These are phyloP conservation scores for Andrena dorsata DNA, from an alignment of 2,888 invertebrate species.

Conservation along the genomic window DNA sequence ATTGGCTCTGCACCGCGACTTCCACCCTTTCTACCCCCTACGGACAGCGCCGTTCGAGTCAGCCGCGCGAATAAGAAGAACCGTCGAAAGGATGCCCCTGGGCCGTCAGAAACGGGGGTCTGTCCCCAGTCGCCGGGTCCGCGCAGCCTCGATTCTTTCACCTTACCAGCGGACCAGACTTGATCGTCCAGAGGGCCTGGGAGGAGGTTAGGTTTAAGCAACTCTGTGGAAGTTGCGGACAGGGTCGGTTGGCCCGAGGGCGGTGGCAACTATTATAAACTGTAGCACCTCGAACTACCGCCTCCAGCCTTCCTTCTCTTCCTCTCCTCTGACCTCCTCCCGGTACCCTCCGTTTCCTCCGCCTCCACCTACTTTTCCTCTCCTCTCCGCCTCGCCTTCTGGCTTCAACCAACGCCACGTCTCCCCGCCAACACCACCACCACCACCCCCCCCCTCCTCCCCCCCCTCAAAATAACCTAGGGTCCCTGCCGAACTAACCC, in stretches of 20 bases:
- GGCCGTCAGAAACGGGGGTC: neutral
- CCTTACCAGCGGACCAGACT: conserved; percentile 71
- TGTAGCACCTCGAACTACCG: conserved; percentile 85
- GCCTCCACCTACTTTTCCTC: conserved; percentile 61
- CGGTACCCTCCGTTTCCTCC: conserved; percentile 66
- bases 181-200: conserved; percentile 70
- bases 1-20: conserved; percentile 63
- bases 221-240: conserved; percentile 84
- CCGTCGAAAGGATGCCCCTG: no score
- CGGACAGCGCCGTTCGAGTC: neutral
- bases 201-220: conserved; percentile 84
- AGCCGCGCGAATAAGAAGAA: neutral
- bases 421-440: conserved; percentile 71
- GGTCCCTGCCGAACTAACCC: conserved; percentile 82
- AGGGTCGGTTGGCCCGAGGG: conserved; percentile 82
- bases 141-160: conserved; percentile 64
- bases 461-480: conserved; percentile 79
- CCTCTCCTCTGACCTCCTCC: conserved; percentile 70
- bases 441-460: conserved; percentile 47
- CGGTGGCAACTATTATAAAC: conserved; percentile 85
- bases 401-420: conserved; percentile 56
- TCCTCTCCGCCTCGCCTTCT: conserved; percentile 39
- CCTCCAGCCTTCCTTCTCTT: conserved; percentile 80
- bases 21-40: neutral
- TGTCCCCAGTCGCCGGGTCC: neutral